Evolutionary conservation across 2,888 invertebrate species (phyloP), one percentile per base, ranked within the genome.

Genomic region (Sarcophaga caerulescens): DNA sequence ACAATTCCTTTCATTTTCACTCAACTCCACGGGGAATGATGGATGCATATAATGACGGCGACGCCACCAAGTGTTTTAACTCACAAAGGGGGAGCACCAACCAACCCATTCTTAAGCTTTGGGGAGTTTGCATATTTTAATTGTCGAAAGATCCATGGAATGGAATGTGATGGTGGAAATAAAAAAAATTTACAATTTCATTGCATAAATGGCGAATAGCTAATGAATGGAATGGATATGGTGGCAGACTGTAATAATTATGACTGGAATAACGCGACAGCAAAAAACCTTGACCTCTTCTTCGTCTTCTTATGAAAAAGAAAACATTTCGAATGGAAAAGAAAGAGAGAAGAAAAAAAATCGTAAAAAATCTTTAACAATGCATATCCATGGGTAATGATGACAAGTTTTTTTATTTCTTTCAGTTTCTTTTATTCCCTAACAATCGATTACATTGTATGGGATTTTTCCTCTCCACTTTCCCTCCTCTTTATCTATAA

Each of bases 221-320:
- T 6, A 35, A 35, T 35, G 35, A 6, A 35, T 35, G 35, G 25
- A 25, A 25, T 25, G 25, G 71, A 66, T 69, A 69, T 70, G 84
- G 25, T 70, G 84, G 45, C 52, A 73, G 45, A 57, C 10, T 35
- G 10, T 35, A 10, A 52, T 60, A 71, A 76, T 85, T 73, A 73
- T 35, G 45, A 68, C 4, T 45, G 45, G 21, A 45, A 45, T 68
- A 71, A 66, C 35, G 73, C 66, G 45, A 14, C 77, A 77, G 62
- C 73, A 73, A 8, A 35, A 81, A 85, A 77, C 84, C 81, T 77
- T 85, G 84, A 85, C 81, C 84, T 77, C 45, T 80, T 66, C 35
- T 10, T 8, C 17, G 44, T 57, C 70, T 75, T 63, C 25, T 69
- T 44, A 47, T 8, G 8, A 12, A 19, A 77, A 59, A 44, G 17